Base-by-base conservation (phyloP, 1,140 invertebrate species). In the Penaeus indicus region DNA sequence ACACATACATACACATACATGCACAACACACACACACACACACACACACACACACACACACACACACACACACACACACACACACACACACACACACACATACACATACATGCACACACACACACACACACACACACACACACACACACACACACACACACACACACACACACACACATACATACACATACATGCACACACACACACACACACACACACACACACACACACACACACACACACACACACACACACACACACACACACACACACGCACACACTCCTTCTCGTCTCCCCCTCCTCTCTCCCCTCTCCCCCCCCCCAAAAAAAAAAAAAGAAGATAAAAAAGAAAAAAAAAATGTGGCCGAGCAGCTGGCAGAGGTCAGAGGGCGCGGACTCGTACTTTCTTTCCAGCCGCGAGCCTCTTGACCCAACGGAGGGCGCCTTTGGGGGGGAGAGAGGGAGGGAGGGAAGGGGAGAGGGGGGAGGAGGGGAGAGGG, bases 1-100 rank as follows among this genome's bases (percentile, higher is more conserved):
- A 69, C 67, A 69, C 67, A 84, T 42, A 84, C 82, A 84, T 78
- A 84, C 82, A 69, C n/a, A n/a, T n/a, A n/a, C n/a, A n/a, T n/a
- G n/a, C n/a, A n/a, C n/a, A n/a, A 32, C 22, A 42, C 75, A 78
- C 27, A 78, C 75, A 75, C n/a, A 82, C 80, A 69, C 67, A 69
- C 67, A 38, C 69, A 32, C 22, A 42, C 75, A 78, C 27, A 78
- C 75, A 75, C n/a, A 82, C 80, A 69, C 67, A 69, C 67, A 38
- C 69, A 32, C 22, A 42, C 75, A 78, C 27, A 78, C 75, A 75
- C n/a, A 82, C 80, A 69, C 67, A 69, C 67, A 38, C 69, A 32
- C 22, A 42, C 75, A 78, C 27, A 78, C 75, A 75, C n/a, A 82
- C 80, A 69, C 67, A 69, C 67, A 18, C 75, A 38, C 27, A 78